These are phyloP conservation scores for Eospalax fontanierii DNA, from an alignment of 2,797 vertebrate species.

Conservation along the genomic window DNA sequence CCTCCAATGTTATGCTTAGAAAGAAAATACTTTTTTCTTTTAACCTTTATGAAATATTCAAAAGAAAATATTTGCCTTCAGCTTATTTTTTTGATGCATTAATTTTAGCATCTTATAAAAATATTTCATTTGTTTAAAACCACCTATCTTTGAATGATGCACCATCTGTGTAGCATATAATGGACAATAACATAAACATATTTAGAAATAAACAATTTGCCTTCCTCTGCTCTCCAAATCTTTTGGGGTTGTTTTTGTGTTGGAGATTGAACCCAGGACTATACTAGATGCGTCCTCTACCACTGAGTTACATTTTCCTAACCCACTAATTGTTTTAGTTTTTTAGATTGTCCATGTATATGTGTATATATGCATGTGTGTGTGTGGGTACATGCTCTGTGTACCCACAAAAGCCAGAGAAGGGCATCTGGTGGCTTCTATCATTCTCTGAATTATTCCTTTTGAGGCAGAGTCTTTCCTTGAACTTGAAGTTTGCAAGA, in stretches of 20 bases:
- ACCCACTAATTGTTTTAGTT: not conserved
- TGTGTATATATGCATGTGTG: not conserved
- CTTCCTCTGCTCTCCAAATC: no score
- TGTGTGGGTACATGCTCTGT: not conserved
- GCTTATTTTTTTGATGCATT: not conserved
- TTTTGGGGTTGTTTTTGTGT: not conserved
- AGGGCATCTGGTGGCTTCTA: not conserved
- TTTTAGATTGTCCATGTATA: not conserved
- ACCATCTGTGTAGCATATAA: not conserved
- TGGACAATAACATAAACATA: not conserved
- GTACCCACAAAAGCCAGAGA: not conserved
- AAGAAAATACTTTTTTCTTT: not conserved
- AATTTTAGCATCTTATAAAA: conserved; percentile 8
- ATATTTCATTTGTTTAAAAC: conserved; percentile 9
- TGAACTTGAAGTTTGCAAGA: not conserved
- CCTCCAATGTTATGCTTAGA: not conserved
- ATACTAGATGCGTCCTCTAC: not conserved
- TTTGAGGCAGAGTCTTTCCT: not conserved
- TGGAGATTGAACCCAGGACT: not conserved
- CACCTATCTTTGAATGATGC: not conserved
- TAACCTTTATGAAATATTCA: conserved; percentile 5
- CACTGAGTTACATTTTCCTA: not conserved
- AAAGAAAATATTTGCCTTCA: conserved; percentile 17
- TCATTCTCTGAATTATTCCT: not conserved
- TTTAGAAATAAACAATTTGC: not conserved